Evolutionary conservation across 2,888 invertebrate genomes (phyloP).

Genomic region (Thecocarcelia acutangulata): DNA sequence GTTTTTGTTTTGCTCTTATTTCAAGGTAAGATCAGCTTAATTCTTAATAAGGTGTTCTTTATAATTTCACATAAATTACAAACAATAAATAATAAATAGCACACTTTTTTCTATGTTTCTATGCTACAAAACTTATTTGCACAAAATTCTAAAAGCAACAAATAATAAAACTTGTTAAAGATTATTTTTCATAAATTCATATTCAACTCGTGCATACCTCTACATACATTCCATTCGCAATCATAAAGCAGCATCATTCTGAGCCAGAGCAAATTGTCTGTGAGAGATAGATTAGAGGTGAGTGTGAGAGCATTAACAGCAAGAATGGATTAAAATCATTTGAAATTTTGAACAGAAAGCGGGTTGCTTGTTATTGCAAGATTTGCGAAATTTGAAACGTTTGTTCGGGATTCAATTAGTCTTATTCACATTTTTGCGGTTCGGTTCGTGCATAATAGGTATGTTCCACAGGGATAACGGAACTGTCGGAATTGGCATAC

Average conservation of each 20-base stretch:
- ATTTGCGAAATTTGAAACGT: no score
- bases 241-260: neutral
- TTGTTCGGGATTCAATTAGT: no score
- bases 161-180: constrained; percentile 1
- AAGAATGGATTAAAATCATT: no score
- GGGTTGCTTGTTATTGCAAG: no score
- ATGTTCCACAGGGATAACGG: no score
- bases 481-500: no score
- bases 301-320: no score
- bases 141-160: constrained; percentile 40
- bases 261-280: neutral
- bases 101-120: constrained; percentile 32
- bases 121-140: constrained; percentile 40
- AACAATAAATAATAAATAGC: constrained; percentile 34
- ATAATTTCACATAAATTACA: constrained; percentile 16
- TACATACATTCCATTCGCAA: neutral
- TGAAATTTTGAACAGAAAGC: no score
- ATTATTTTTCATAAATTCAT: neutral
- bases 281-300: neutral
- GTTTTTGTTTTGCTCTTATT: constrained; percentile 57
- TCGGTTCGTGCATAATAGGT: no score
- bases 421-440: no score
- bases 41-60: constrained; percentile 42
- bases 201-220: neutral
- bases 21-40: constrained; percentile 64